Evolutionary conservation across 2,888 invertebrate genomes (phyloP).

Genomic region (Vesta saturnalis): DNA sequence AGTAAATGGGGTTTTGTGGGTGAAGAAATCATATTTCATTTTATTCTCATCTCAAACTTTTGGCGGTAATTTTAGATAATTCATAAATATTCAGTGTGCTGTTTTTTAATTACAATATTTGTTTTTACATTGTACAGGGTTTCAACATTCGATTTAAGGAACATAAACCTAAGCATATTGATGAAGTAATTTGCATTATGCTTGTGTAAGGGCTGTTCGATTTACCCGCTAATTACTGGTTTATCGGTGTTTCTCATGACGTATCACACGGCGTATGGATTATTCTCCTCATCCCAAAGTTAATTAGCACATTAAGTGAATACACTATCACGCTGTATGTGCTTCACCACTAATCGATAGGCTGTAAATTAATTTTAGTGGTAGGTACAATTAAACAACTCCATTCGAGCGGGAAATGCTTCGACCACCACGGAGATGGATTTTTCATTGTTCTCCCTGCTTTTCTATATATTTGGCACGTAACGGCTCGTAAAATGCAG

Average conservation of each 20-base stretch:
- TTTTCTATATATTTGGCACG: slow-evolving; percentile 26
- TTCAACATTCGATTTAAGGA: slow-evolving; percentile 15
- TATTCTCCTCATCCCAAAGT: slow-evolving; percentile 37
- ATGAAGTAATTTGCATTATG: slow-evolving; percentile 39
- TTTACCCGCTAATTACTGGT: slow-evolving; percentile 38
- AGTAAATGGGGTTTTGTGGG: background rate
- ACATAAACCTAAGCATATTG: slow-evolving; percentile 30
- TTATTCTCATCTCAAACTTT: background rate
- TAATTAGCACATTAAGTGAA: slow-evolving; percentile 41
- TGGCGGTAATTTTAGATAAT: background rate
- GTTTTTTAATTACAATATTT: slow-evolving; percentile 24
- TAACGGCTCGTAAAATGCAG: slow-evolving; percentile 28
- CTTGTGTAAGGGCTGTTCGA: slow-evolving; percentile 37
- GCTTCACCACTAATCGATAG: slow-evolving; percentile 25
- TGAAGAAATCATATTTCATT: background rate
- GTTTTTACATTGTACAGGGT: background rate
- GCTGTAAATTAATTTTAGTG: slow-evolving; percentile 30
- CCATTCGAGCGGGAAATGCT: background rate
- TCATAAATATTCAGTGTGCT: slow-evolving; percentile 16
- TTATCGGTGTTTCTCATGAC: slow-evolving; percentile 39
- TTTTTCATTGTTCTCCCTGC: slow-evolving; percentile 8
- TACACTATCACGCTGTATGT: slow-evolving; percentile 38
- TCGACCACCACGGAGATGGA: background rate
- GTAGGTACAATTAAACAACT: slow-evolving; percentile 21
- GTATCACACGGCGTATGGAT: slow-evolving; percentile 37